Conservation (phyloP, 1,140 invertebrate species). For the Linepithema humile region DNA sequence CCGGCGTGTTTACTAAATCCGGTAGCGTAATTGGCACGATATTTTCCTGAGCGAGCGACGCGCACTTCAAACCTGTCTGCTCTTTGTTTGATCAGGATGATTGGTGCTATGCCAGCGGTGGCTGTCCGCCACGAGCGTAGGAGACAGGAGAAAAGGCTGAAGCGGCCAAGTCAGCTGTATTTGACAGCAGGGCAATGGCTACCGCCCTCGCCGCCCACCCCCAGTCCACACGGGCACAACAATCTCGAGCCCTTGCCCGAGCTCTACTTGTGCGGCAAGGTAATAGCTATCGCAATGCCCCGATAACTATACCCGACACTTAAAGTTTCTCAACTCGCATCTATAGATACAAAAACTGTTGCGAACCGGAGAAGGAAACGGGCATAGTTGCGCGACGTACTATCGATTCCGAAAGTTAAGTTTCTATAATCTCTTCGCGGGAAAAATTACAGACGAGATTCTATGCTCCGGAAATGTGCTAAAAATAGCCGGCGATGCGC, state of each 20-base stretch:
- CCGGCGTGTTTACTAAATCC: not conserved
- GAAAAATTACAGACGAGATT: too few relatives aligned
- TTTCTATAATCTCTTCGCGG: too few relatives aligned
- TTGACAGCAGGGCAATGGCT: conserved; percentile 86
- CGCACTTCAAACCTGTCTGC: not conserved
- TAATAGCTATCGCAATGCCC: conserved; percentile 73
- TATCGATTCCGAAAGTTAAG: too few relatives aligned
- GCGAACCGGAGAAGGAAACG: too few relatives aligned
- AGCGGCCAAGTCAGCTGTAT: conserved; percentile 89
- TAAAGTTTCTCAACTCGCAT: too few relatives aligned
- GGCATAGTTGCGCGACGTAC: too few relatives aligned
- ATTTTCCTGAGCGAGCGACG: not conserved
- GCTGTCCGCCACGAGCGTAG: conserved; percentile 92
- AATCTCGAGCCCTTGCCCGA: conserved; percentile 86
- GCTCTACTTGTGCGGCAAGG: conserved; percentile 90
- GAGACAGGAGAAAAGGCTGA: conserved; percentile 89
- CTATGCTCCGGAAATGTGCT: too few relatives aligned
- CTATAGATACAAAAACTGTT: too few relatives aligned
- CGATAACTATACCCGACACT: too few relatives aligned
- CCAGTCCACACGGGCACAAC: conserved; percentile 85
- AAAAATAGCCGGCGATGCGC: too few relatives aligned
- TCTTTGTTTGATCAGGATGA: conserved; percentile 86
- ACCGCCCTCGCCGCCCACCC: conserved; percentile 85
- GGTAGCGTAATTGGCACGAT: not conserved
- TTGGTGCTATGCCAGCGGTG: conserved; percentile 94